A percentile compares a stretch with the other conserved stretches of the same genome.
Evolutionary conservation across 2,888 invertebrate genomes (phyloP).

Genomic region (Thelaira solivaga): DNA sequence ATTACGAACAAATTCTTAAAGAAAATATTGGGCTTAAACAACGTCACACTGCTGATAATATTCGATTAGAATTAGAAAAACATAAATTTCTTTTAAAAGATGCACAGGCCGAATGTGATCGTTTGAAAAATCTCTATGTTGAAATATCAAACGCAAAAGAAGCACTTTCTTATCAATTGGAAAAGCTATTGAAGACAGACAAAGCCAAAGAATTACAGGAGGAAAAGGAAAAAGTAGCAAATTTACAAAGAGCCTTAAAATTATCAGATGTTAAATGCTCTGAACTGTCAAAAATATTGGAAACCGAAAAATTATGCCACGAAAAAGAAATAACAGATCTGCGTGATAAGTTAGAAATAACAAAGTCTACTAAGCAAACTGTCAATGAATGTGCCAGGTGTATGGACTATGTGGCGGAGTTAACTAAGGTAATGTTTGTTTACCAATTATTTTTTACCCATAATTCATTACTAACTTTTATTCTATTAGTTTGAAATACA

Average conservation of each 20-base stretch:
- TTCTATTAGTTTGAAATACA: slow-evolving; percentile 73
- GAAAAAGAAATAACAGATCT: slow-evolving; percentile 70
- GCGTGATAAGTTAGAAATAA: slow-evolving; percentile 66
- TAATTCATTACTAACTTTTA: too few relatives aligned
- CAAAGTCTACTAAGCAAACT: slow-evolving; percentile 65
- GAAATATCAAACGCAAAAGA: slow-evolving; percentile 82
- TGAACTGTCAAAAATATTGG: slow-evolving; percentile 78
- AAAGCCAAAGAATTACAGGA: slow-evolving; percentile 78
- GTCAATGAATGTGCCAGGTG: slow-evolving; percentile 72
- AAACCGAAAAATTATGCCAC: slow-evolving; percentile 77
- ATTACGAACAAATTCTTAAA: slow-evolving; percentile 68
- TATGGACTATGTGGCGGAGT: slow-evolving; percentile 69
- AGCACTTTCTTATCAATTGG: slow-evolving; percentile 79
- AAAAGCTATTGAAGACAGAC: slow-evolving; percentile 79
- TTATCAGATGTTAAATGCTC: slow-evolving; percentile 73
- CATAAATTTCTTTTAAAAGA: slow-evolving; percentile 79
- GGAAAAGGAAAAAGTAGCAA: slow-evolving; percentile 79
- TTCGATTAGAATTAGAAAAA: slow-evolving; percentile 78
- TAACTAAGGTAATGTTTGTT: slow-evolving; percentile 69
- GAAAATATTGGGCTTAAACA: slow-evolving; percentile 68
- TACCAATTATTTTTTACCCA: too few relatives aligned
- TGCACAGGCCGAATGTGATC: slow-evolving; percentile 79
- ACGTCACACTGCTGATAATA: slow-evolving; percentile 64
- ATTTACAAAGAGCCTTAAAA: slow-evolving; percentile 77
- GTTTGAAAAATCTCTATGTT: slow-evolving; percentile 79